A percentile compares a stretch with the other conserved stretches of the same genome.
phyloP scores from a whole-genome alignment of 2,113 vertebrate species.

The Camelus bactrianus region DNA sequence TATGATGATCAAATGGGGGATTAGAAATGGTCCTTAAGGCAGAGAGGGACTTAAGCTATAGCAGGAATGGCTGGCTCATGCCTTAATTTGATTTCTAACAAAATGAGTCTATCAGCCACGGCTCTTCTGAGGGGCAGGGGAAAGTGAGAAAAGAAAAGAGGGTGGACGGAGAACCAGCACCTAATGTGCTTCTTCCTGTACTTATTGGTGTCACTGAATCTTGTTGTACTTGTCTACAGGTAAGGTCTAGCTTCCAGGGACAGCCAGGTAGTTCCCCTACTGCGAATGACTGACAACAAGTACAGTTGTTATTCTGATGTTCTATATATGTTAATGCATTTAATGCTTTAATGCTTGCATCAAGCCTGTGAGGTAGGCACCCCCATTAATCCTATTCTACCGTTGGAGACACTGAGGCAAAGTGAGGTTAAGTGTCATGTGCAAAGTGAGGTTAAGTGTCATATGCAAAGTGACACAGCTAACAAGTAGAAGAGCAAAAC shows the following conservation, averaged over 20 bases:
- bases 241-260: background rate
- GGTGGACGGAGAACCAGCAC: background rate
- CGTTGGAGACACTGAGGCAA: background rate
- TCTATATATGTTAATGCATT: background rate
- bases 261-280: background rate
- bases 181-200: background rate
- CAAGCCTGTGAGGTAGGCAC: background rate
- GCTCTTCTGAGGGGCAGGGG: background rate
- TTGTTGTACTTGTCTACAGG: background rate
- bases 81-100: slow-evolving; percentile 23
- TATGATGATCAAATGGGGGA: background rate
- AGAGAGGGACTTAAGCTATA: background rate
- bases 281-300: background rate
- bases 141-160: background rate
- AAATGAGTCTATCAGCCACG: background rate
- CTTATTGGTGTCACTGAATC: background rate
- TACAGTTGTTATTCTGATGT: background rate
- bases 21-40: background rate
- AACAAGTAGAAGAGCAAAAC: background rate
- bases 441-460: background rate
- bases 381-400: background rate
- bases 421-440: background rate
- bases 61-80: background rate
- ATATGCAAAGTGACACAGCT: background rate
- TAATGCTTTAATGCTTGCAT: background rate